phyloP scores from a whole-genome alignment of 2,113 vertebrate species.

The Plestiodon gilberti region DNA sequence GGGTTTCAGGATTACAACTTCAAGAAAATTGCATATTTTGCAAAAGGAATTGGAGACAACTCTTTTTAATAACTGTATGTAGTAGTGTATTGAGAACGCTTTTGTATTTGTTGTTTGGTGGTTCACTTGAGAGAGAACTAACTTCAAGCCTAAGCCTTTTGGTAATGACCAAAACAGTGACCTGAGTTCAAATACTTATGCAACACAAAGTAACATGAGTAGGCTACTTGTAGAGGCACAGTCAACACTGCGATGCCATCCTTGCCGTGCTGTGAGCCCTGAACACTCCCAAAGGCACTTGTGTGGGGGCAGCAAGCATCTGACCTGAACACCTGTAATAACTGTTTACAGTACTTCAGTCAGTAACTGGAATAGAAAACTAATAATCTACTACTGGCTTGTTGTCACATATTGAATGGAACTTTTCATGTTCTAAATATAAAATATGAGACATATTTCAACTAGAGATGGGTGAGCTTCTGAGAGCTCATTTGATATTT shows the following conservation, averaged over 20 bases:
- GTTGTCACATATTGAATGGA: neutral
- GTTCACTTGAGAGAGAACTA: neutral
- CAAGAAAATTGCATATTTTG: neutral
- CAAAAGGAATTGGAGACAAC: neutral
- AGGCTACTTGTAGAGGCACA: neutral
- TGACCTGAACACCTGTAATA: neutral
- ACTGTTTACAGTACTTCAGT: neutral
- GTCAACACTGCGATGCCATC: neutral
- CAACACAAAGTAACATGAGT: neutral
- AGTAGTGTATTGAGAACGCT: neutral
- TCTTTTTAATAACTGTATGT: neutral
- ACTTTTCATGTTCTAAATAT: neutral
- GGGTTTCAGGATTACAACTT: neutral
- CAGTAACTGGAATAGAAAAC: neutral
- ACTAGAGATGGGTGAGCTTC: too few relatives aligned
- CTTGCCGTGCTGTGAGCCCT: neutral
- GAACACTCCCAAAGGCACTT: neutral
- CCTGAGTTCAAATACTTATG: neutral
- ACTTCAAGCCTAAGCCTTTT: neutral
- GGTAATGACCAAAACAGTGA: accelerated
- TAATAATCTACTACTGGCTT: neutral
- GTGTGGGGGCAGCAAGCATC: neutral
- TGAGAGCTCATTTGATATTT: too few relatives aligned
- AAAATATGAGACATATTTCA: neutral
- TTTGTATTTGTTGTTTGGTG: neutral